Evolutionary conservation across 2,113 vertebrate species (phyloP).

Genomic region (Xiphophorus maculatus): DNA sequence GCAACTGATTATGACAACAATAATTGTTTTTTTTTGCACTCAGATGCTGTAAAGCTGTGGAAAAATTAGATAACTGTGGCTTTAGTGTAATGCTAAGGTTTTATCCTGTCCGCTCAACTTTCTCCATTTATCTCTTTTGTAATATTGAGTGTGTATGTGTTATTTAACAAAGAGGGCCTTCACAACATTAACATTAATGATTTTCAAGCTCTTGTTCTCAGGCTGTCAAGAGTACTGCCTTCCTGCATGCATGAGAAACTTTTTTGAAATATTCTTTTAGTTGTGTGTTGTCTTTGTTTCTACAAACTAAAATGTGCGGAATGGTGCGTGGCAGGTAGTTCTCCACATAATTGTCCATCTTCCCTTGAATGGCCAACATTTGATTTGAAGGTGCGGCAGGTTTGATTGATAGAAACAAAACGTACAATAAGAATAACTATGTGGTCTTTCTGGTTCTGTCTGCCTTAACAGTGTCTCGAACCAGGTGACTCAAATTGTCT

Average conservation of each 20-base stretch:
- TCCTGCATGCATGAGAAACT: not conserved
- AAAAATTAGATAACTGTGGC: not conserved
- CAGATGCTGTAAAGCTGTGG: not conserved
- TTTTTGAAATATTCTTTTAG: not conserved
- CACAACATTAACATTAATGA: not conserved
- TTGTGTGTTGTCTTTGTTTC: not conserved
- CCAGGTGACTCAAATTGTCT: not conserved
- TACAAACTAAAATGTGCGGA: slow-evolving; percentile 9
- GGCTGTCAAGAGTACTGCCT: not conserved
- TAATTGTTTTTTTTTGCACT: slow-evolving; percentile 51
- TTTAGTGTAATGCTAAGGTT: not conserved
- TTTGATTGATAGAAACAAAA: not conserved
- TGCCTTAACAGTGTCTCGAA: not conserved
- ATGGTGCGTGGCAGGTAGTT: slow-evolving; percentile 9
- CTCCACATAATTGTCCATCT: not conserved
- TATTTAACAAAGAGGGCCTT: not conserved
- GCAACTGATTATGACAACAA: not conserved
- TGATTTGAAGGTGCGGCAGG: slow-evolving; percentile 15
- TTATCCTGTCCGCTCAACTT: not conserved
- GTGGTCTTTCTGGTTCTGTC: slow-evolving; percentile 2
- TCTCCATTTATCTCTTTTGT: not conserved
- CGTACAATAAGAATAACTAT: not conserved
- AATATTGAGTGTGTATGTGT: not conserved
- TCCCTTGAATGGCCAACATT: not conserved
- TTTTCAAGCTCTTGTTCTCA: not conserved